Evolutionary conservation across 2,113 vertebrate species (phyloP), one percentile per base, ranked within the genome.

Genomic region (Cisticola juncidis): DNA sequence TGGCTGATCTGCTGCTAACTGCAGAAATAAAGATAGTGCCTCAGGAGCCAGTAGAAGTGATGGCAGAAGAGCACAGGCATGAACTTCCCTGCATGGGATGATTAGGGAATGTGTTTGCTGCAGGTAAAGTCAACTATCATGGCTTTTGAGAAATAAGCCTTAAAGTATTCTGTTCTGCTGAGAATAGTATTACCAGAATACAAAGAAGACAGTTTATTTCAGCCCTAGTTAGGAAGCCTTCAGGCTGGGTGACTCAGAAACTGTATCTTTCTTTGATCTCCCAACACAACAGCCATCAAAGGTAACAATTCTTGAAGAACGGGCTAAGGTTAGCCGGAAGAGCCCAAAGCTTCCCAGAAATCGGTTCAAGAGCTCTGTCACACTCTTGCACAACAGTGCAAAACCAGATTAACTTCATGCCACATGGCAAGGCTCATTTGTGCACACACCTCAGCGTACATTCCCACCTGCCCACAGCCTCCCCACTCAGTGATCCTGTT

Each of bases 351-450:
- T 90, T 83, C 94, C 90, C 93, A 86, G 81, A 95, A 95, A 66
- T 74, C 9, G 5, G 5, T 53, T 29, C 79, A 70, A 78, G 74
- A 64, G 35, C 14, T 82, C 70, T 0, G 1, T 76, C 88, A 88
- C 36, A 54, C 66, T 90, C 88, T 96, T 96, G 83, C 84, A 65
- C 77, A 93, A 96, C 62, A 92, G 47, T 9, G 28, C 31, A 61
- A 76, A 95, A 97, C 84, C 42, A 88, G 95, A 88, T 40, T 47
- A 88, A 38, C 85, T 93, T 95, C 93, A 92, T 95, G 89, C 94
- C 91, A 64, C n/a, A 5, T 47, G 45, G 70, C 48, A 73, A 91
- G 53, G 65, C 48, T 94, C 91, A 92, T 42, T 6, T 50, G 68
- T 38, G 72, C 38, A 38, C 86, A 87, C 92, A 85, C 86, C 83